These are phyloP conservation scores for Miniopterus natalensis DNA, from an alignment of 2,113 vertebrate species.

Conservation along the genomic window DNA sequence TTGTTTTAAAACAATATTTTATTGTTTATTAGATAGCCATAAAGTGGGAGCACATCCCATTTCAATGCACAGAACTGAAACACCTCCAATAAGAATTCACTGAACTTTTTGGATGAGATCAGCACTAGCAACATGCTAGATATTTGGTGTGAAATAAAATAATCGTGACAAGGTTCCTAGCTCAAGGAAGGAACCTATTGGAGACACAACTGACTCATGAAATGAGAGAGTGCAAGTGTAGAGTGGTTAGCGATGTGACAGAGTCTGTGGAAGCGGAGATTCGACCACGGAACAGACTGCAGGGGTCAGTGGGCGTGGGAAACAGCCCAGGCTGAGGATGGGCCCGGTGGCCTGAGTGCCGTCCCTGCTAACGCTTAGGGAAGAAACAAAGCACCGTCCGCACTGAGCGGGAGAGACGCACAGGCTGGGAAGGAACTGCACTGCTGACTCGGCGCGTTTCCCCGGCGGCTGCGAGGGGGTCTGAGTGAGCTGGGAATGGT, in stretches of 20 bases:
- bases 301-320: background rate
- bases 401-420: background rate
- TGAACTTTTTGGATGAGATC: background rate
- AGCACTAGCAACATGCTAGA: background rate
- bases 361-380: background rate
- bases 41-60: background rate
- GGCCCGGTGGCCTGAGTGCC: too few relatives aligned
- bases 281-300: background rate
- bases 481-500: background rate
- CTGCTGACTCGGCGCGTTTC: background rate
- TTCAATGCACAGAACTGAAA: background rate
- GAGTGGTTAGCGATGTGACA: background rate
- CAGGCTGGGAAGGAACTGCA: background rate
- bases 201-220: background rate
- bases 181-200: background rate
- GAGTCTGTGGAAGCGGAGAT: background rate
- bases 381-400: background rate
- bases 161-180: background rate
- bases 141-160: background rate
- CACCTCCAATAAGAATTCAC: background rate
- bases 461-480: too few relatives aligned
- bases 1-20: background rate
- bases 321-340: background rate
- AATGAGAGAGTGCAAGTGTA: background rate
- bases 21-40: background rate